Conservation (phyloP, 2,888 invertebrate genomes). For the Acleris cristana region DNA sequence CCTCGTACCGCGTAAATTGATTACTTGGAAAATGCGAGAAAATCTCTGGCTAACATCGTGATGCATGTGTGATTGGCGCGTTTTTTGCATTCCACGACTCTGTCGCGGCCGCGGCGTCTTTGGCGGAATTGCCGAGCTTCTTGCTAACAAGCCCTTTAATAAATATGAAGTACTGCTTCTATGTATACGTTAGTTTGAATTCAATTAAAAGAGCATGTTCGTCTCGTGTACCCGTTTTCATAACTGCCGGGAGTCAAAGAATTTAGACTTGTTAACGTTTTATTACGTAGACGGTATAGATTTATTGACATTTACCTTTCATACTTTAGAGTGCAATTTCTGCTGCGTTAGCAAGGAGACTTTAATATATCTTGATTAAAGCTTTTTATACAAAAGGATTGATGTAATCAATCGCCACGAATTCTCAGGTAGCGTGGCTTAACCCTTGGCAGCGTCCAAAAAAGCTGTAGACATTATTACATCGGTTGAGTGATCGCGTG, state of each 20-base stretch:
- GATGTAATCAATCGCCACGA: background rate
- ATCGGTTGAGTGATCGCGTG: constrained; percentile 60
- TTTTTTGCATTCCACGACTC: constrained; percentile 67
- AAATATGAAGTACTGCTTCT: constrained; percentile 14
- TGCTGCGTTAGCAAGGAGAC: background rate
- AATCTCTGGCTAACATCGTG: constrained; percentile 67
- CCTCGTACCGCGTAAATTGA: constrained; percentile 73
- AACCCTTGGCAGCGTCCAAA: constrained; percentile 10
- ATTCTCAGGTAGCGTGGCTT: constrained; percentile 8
- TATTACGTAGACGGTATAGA: constrained; percentile 6
- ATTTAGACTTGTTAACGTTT: constrained; percentile 8
- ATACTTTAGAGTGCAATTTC: too few relatives aligned
- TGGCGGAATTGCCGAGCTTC: constrained; percentile 58
- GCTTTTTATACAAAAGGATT: background rate
- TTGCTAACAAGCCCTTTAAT: constrained; percentile 35
- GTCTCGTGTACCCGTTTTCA: constrained; percentile 8
- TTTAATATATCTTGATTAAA: background rate
- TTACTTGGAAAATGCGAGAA: constrained; percentile 80
- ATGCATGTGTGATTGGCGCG: constrained; percentile 61
- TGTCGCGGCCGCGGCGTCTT: constrained; percentile 54
- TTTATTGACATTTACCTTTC: background rate
- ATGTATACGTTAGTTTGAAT: constrained; percentile 4
- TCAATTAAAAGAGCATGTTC: constrained; percentile 16
- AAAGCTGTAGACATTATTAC: constrained; percentile 44
- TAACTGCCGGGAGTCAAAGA: constrained; percentile 12